phyloP scores from a whole-genome alignment of 1,140 invertebrate species.

The Lasioglossum baleicum region DNA sequence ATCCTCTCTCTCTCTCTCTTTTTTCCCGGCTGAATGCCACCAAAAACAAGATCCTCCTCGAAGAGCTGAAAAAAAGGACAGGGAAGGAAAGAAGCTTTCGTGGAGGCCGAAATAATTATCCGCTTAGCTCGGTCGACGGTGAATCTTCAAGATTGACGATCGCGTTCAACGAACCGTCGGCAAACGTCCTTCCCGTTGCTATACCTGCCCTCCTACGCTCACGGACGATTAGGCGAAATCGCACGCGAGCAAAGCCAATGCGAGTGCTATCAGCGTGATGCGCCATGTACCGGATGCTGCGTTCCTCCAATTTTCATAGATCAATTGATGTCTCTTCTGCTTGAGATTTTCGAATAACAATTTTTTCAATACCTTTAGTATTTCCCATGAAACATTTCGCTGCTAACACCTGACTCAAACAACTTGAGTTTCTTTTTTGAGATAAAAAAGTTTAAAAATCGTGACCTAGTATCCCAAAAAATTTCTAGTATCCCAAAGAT shows the following conservation, averaged over 20 bases:
- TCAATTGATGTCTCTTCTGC: too few species aligned
- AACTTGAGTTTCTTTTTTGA: too few species aligned
- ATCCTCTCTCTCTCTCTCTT: not conserved
- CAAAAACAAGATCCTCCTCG: not conserved
- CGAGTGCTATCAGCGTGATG: not conserved
- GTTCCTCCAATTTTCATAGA: too few species aligned
- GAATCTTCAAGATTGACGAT: slow-evolving; percentile 19
- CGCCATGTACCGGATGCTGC: too few species aligned
- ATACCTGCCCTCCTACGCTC: slow-evolving; percentile 14
- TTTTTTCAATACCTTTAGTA: too few species aligned
- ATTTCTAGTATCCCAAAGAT: too few species aligned
- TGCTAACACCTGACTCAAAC: too few species aligned
- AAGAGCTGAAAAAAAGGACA: not conserved
- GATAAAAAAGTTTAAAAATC: too few species aligned
- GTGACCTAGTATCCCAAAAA: too few species aligned
- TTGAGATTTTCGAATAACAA: too few species aligned
- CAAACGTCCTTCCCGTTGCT: not conserved
- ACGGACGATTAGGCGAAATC: slow-evolving; percentile 8
- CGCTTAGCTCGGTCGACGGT: slow-evolving; percentile 24
- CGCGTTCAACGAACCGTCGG: slow-evolving; percentile 10
- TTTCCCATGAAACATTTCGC: too few species aligned
- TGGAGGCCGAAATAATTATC: slow-evolving; percentile 30
- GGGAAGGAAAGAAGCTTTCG: not conserved
- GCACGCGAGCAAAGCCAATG: not conserved
- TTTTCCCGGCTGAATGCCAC: not conserved